Conservation (phyloP, 2,113 vertebrate genomes). For the Xerus inauris region DNA sequence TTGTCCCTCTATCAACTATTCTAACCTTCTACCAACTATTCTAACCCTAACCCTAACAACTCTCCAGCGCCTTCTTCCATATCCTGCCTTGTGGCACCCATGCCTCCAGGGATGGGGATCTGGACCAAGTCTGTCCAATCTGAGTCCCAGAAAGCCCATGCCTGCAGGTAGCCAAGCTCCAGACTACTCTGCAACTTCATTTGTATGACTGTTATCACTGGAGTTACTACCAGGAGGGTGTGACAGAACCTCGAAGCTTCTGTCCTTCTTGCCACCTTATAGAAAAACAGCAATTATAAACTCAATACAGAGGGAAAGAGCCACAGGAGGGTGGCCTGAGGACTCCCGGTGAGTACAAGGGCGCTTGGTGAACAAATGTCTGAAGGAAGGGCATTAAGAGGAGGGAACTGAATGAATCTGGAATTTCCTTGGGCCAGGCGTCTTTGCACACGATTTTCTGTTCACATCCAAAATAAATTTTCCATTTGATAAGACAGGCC, state of each 20-base stretch:
- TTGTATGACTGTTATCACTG: background rate
- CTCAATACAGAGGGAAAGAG: background rate
- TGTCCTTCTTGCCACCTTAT: accelerated
- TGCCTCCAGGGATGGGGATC: too few relatives aligned
- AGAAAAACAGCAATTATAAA: background rate
- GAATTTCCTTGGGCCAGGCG: background rate
- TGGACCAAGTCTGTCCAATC: background rate
- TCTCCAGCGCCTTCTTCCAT: background rate
- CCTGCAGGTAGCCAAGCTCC: background rate
- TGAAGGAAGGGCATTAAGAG: background rate
- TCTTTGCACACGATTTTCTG: background rate
- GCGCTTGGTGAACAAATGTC: background rate
- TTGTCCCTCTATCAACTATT: background rate
- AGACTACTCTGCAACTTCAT: background rate
- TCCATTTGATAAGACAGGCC: slow-evolving; percentile 5
- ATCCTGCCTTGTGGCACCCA: background rate
- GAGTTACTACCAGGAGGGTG: background rate
- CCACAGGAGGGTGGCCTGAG: too few relatives aligned
- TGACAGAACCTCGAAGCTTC: background rate
- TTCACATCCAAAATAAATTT: slow-evolving; percentile 62
- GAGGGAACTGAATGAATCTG: background rate
- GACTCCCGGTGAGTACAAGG: background rate
- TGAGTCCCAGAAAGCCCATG: background rate
- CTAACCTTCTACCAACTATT: background rate
- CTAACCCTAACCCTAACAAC: background rate